Base-by-base conservation (phyloP, 2,888 invertebrate species). In the Dione juno region DNA sequence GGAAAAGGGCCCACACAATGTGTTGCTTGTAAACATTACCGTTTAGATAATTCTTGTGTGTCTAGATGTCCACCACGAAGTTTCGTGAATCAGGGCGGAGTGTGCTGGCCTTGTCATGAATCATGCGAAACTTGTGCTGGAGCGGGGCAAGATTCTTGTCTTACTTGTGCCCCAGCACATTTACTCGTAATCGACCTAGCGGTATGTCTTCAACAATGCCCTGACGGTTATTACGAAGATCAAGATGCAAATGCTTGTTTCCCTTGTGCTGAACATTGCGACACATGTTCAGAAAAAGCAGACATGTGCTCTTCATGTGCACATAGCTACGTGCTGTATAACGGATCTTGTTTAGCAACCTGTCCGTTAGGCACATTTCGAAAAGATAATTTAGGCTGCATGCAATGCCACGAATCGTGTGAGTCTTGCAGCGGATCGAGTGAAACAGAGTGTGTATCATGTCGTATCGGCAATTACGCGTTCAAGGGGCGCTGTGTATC, bases 111-210 rank as follows among this genome's bases (percentile, higher is more conserved):
- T 0, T 98, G 98, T 77, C 97, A 98, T 82, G 97, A 97, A 81
- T 97, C 97, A 0, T 98, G 98, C 82, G 96, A 97, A 84, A 97
- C 97, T 19, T 98, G 98, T 83, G 97, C 96, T 13, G 98, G 97
- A 11, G 96, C 97, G 9, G 97, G 97, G 11, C 97, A 97, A 84
- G 97, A 97, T 82, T 97, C 97, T 65, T 98, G 98, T 80, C 90
- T 97, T 9, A 96, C 96, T 13, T 98, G 98, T 84, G 96, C 97
- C 0, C 96, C 97, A 0, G 97, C 96, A 58, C 97, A 97, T 84
- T 94, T 97, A 67, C 94, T 97, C 81, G 96, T 97, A 66, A 95
- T 96, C 13, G 97, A 97, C 87, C 93, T 97, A 75, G 96, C 97
- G 66, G 96, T 97, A 52, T 98, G 98, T 82, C 92, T 97, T 71